Base-by-base conservation (phyloP, 2,888 invertebrate genomes). In the Tortricodes alternella region DNA sequence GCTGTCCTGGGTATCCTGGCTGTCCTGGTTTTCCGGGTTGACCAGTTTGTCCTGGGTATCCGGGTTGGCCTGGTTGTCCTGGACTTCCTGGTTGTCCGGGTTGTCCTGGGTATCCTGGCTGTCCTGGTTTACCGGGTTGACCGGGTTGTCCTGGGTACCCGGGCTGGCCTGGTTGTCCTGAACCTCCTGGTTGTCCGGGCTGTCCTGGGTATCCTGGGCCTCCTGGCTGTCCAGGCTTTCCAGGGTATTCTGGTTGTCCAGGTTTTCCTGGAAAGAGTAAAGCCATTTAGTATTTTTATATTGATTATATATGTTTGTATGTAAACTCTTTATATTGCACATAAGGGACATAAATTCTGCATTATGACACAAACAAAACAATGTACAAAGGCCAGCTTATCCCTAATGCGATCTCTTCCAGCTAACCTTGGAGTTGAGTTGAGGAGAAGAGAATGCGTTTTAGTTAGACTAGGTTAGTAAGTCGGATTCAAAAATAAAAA, bases 51-150 rank as follows among this genome's bases (percentile, higher is more conserved):
- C 69, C 70, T 18, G 71, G 69, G 7, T 57, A 38, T 2, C 73
- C 74, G 38, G 74, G 67, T 0, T 60, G 51, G 27, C 72, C 74
- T 6, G 83, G 78, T 23, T 63, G 48, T 15, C 76, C 72, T 15
- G 74, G 71, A 3, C 51, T 15, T 9, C 63, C 74, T 48, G 73
- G 71, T 1, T 63, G 52, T 16, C 76, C 76, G 1, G 80, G 74
- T 1, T 64, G 41, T 13, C 76, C 69, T 38, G 60, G 62, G 3
- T 59, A 11, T 3, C 62, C 62, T 9, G 65, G 62, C 1, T 39
- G 16, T 18, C 58, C 60, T 0, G 60, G 62, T 13, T 46, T 6
- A 16, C 59, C 60, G 0, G 62, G 65, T 1, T 58, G 9, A 0
- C 64, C 64, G 5, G 61, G 62, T 3, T 41, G 23, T 2, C 49